Base-by-base conservation (phyloP, 2,888 invertebrate genomes). In the Synergus japonicus region DNA sequence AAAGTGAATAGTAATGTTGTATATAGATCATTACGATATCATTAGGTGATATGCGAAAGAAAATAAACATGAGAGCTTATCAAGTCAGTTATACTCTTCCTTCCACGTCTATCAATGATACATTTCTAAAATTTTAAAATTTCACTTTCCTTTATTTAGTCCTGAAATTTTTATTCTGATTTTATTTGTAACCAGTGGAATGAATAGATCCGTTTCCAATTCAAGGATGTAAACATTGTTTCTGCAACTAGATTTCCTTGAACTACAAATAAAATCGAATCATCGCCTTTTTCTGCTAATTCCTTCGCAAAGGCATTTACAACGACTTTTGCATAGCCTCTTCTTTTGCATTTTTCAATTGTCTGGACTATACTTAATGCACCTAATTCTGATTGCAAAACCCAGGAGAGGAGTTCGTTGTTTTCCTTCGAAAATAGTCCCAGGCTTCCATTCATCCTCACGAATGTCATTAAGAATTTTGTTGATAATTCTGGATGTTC, bases 331-430 rank as follows among this genome's bases (percentile, higher is more conserved):
- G 89, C 93, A 81, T 92, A 92, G 41, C 93, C 92, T 81, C 88
- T 92, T 65, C 90, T 85, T 81, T 85, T 90, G 78, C 92, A 86
- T 22, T 87, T 84, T 3, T 91, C 87, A 9, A 87, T 81, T 1
- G 92, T 92, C 81, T 93, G 92, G 43, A 92, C 85, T 8, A 90
- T 85, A 22, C 89, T 90, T 60, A 92, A 69, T 29, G 89, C 90
- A 22, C 91, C 90, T 77, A 89, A 88, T 46, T 90, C 89, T 78
- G 90, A 90, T 76, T 89, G 89, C 22, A 92, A 65, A 13, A 85
- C 87, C 92, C 92, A 93, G 12, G 92, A 89, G 8, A 92, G 87
- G 67, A 93, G 82, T 80, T 88, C 84, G 77, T 90, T 78, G 76
- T 87, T 88, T 44, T 86, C 78, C 85, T 91, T 92, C 9, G 90